Base-by-base conservation (phyloP, 2,888 invertebrate genomes). In the Hymenopus coronatus region DNA sequence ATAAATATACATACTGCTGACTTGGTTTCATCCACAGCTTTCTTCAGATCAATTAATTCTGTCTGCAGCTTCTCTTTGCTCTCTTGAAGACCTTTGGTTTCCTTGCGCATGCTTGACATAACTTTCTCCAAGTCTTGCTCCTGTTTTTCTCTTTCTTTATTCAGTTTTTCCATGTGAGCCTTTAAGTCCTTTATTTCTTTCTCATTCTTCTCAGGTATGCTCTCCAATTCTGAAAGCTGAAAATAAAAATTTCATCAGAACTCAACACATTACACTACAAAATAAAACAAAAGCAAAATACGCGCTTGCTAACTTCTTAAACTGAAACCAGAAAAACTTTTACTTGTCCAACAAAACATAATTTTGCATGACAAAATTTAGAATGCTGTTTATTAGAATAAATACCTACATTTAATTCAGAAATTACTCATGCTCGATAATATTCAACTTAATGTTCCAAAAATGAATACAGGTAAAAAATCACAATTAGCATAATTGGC, bases 151-250 rank as follows among this genome's bases (percentile, higher is more conserved):
- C 94, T 93, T 8, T 94, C 94, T n/a, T 94, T 94, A 0, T 93
- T 92, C 27, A 96, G 93, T 91, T 94, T 94, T 30, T 93, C 93
- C 3, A 95, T 93, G 86, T 96, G 93, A 28, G 92, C 93, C 93
- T 96, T 94, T 92, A 95, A 95, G 91, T 96, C 95, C 91, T 94
- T 94, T 86, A 97, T 96, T 92, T 97, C 96, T 90, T 95, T 94
- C 89, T 94, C 94, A 92, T 97, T 97, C 92, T 97, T 96, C 70
- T 96, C 96, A 0, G 98, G 98, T 9, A 96, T 92, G 90, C 94
- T 94, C 90, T 94, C 92, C 28, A 96, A 92, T 85, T 96, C 95
- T 28, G 88, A 87, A 82, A 91, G 88, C 91, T 92, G 86, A 30
- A 89, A 90, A 14, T 81, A 70, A 81, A 84, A 84, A 40, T 40